Evolutionary conservation across 2,888 invertebrate genomes (phyloP).

Genomic region (Drosophila peninsularis): DNA sequence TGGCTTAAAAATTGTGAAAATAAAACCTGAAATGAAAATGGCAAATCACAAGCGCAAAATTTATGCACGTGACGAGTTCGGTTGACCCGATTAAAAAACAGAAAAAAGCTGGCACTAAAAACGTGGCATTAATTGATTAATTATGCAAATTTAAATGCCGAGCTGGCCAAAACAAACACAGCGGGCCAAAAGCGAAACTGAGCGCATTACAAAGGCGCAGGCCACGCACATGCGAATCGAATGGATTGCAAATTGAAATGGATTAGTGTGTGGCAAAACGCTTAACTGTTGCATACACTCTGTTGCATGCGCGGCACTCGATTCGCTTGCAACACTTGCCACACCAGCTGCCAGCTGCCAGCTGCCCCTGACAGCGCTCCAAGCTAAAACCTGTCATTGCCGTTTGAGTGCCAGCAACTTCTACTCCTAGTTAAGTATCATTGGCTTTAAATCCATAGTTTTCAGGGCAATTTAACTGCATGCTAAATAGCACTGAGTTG

Average conservation of each 20-base stretch:
- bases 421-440: background rate
- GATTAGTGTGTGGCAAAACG: slow-evolving; percentile 14
- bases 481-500: background rate
- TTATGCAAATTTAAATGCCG: slow-evolving; percentile 67
- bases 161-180: slow-evolving; percentile 28
- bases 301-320: background rate
- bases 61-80: slow-evolving; percentile 70
- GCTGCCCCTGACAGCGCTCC: slow-evolving; percentile 1
- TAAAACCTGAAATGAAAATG: slow-evolving; percentile 45
- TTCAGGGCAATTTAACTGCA: background rate
- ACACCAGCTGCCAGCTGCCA: slow-evolving; percentile 1
- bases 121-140: slow-evolving; percentile 72
- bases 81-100: slow-evolving; percentile 37
- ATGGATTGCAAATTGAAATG: slow-evolving; percentile 6
- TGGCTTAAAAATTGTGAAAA: slow-evolving; percentile 65
- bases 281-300: slow-evolving; percentile 5
- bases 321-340: background rate
- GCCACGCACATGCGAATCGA: background rate
- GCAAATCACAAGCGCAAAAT: slow-evolving; percentile 60
- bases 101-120: slow-evolving; percentile 33
- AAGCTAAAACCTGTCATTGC: background rate
- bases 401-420: background rate
- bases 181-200: background rate
- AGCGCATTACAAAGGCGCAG: background rate
- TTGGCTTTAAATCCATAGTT: background rate